Evolutionary conservation across 2,888 invertebrate genomes (phyloP), one percentile per base, ranked within the genome.

Genomic region (Caenorhabditis auriculariae): DNA sequence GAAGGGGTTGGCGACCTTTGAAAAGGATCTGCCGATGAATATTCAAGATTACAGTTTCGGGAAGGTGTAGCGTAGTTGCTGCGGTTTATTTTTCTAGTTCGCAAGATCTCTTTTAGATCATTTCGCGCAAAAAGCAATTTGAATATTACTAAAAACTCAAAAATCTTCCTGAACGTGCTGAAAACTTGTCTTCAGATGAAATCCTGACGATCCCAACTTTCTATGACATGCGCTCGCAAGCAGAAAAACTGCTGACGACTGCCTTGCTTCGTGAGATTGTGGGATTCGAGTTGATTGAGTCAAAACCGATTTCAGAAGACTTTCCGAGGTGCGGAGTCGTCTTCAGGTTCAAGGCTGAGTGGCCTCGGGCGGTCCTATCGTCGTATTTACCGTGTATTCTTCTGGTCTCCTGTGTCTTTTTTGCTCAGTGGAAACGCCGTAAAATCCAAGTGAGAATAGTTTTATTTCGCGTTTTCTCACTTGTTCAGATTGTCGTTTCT

Each of bases 371-470:
- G 12, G 55, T 80, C 21, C 60, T 77, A 17, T 68, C 67, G 32
- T 59, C 66, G 12, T 80, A 66, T 43, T 58, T 80, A 6, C 80
- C 80, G 4, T 70, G 74, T 7, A 54, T 80, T 37, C 57, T 80
- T 26, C 61, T 80, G 12, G 63, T 80, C 27, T 59, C 71, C n/a
- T 61, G 74, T 15, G 77, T 70, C 4, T 67, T 71, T 50, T 64
- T 68, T 44, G 74, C 78, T 4, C 78, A 78, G 58, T 78, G 76
- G 77, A 79, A 77, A 44, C 63, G 78, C 27, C 55, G 78, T 19
- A 78, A 78, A 64, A 65, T 77, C 47, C 75, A 75, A 51, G n/a
- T n/a, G n/a, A n/a, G n/a, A n/a, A n/a, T n/a, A n/a, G n/a, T n/a
- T n/a, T n/a, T n/a, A n/a, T n/a, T n/a, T n/a, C n/a, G n/a, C n/a